Conservation (phyloP, 2,888 invertebrate genomes). For the Crossocerus cetratus region DNA sequence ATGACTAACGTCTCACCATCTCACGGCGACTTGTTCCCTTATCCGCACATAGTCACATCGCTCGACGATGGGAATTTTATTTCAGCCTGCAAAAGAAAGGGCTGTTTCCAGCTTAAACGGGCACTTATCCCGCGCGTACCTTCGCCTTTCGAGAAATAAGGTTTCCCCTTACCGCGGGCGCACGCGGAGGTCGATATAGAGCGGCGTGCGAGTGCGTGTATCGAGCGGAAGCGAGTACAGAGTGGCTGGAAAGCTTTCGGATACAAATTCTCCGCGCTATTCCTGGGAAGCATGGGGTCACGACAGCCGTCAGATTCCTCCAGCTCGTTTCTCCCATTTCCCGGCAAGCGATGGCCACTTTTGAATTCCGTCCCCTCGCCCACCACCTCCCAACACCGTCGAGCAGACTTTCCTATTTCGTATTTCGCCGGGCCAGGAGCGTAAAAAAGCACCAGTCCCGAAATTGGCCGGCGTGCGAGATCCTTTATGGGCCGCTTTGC, state of each 20-base stretch:
- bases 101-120: background rate
- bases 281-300: slow-evolving; percentile 15
- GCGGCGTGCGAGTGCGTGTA: background rate
- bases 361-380: slow-evolving; percentile 18
- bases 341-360: slow-evolving; percentile 39
- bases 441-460: background rate
- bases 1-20: no score
- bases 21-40: no score
- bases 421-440: slow-evolving; percentile 2
- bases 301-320: no score
- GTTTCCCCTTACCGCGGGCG: slow-evolving; percentile 4
- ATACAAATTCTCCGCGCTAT: background rate
- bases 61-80: background rate
- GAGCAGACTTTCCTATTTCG: slow-evolving; percentile 32
- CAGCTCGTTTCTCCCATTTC: background rate
- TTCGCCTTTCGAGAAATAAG: slow-evolving; percentile 5
- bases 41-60: background rate
- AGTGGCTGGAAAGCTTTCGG: no score
- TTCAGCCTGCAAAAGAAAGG: background rate
- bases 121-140: slow-evolving; percentile 6
- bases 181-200: background rate
- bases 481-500: slow-evolving; percentile 6
- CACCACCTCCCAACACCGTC: background rate
- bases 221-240: no score
- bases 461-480: slow-evolving; percentile 11